phyloP scores from a whole-genome alignment of 2,797 vertebrate species.

The Pelodytes ibericus region DNA sequence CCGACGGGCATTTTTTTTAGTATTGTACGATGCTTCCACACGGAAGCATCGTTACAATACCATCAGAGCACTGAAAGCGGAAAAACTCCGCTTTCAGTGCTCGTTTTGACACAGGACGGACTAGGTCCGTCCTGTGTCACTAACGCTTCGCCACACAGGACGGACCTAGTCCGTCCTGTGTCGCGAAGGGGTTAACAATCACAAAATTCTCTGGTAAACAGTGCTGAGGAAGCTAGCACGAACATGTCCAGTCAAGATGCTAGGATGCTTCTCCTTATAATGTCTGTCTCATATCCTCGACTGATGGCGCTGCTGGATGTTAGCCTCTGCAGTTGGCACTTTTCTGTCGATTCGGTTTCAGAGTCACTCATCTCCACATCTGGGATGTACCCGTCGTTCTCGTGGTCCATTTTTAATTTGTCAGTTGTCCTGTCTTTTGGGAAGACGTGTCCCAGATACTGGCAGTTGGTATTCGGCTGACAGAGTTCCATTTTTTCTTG shows the following conservation, averaged over 20 bases:
- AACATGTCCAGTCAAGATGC: slow-evolving; percentile 80
- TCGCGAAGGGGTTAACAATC: too few relatives aligned
- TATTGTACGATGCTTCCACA: too few relatives aligned
- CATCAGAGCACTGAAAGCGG: too few relatives aligned
- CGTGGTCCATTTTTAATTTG: slow-evolving; percentile 74
- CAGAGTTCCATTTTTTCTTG: slow-evolving; percentile 63
- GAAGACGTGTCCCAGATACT: slow-evolving; percentile 65
- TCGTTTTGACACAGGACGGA: too few relatives aligned
- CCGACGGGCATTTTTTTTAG: too few relatives aligned
- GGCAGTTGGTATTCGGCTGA: slow-evolving; percentile 65
- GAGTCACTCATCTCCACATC: slow-evolving; percentile 79
- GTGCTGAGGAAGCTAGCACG: neutral
- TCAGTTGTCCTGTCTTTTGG: slow-evolving; percentile 73
- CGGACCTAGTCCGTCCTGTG: too few relatives aligned
- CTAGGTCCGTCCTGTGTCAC: too few relatives aligned
- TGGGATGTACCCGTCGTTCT: slow-evolving; percentile 77
- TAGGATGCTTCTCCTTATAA: slow-evolving; percentile 89
- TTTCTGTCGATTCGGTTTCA: slow-evolving; percentile 76
- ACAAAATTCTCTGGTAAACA: slow-evolving; percentile 39
- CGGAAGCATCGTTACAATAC: too few relatives aligned
- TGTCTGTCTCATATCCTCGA: slow-evolving; percentile 83
- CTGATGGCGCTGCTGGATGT: slow-evolving; percentile 76
- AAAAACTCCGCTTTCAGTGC: too few relatives aligned
- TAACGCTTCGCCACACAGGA: too few relatives aligned
- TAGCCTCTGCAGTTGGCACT: slow-evolving; percentile 81